Percentiles rank a stretch among this genome's conserved stretches.
These are phyloP conservation scores for Drosophila rufa DNA, from an alignment of 1,140 invertebrate species.

Conservation along the genomic window DNA sequence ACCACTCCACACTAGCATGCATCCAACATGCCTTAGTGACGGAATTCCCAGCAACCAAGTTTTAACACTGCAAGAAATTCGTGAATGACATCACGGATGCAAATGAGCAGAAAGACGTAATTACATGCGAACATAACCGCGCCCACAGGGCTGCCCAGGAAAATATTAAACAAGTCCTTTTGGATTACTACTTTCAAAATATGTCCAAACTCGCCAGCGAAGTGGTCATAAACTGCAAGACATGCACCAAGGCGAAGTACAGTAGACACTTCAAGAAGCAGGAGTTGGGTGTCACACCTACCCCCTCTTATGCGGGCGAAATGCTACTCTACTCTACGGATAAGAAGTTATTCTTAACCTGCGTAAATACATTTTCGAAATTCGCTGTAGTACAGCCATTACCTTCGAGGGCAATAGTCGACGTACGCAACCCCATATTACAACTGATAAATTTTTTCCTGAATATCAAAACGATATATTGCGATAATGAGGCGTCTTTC, in stretches of 20 bases:
- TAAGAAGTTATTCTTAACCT: slow-evolving; percentile 1
- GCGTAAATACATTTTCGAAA: slow-evolving; percentile 39
- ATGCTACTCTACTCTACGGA: no score
- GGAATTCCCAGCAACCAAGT: slow-evolving; percentile 24
- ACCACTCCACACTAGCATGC: not conserved
- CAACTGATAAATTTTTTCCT: no score
- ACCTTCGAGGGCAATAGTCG: slow-evolving; percentile 19
- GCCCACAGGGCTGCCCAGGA: no score
- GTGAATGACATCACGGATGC: slow-evolving; percentile 8
- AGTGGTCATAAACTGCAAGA: slow-evolving; percentile 3
- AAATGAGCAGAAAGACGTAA: slow-evolving; percentile 19
- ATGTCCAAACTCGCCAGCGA: no score
- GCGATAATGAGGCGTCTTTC: slow-evolving; percentile 34
- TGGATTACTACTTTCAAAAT: not conserved
- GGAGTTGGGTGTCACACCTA: slow-evolving; percentile 23
- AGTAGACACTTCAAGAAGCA: slow-evolving; percentile 33
- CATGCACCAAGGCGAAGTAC: slow-evolving; percentile 20
- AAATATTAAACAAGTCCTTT: slow-evolving; percentile 1
- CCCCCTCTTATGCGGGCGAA: not conserved
- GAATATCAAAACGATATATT: not conserved
- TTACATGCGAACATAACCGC: slow-evolving; percentile 7
- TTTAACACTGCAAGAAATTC: slow-evolving; percentile 26
- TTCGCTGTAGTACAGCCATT: slow-evolving; percentile 35
- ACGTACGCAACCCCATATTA: no score
- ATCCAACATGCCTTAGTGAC: slow-evolving; percentile 2